phyloP scores from a whole-genome alignment of 92 coral and sea anemone genomes.

The Bergia sp. region DNA sequence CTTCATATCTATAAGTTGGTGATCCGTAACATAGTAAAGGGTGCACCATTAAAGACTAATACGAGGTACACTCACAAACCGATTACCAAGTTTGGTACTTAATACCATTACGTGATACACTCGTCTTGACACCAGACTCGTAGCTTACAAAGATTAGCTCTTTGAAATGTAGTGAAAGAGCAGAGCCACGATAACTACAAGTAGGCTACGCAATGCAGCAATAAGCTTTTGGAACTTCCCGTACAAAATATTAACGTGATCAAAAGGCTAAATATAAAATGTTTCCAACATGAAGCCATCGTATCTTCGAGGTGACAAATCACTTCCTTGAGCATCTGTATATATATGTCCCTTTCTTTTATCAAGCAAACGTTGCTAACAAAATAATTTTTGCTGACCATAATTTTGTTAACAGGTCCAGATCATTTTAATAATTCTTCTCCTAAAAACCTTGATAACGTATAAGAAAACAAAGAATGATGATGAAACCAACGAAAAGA shows the following conservation, averaged over 20 bases:
- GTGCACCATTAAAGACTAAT: too few species aligned
- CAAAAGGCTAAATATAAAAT: not conserved
- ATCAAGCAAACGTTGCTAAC: too few species aligned
- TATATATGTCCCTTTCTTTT: too few species aligned
- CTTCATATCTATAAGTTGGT: too few species aligned
- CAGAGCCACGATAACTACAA: not conserved
- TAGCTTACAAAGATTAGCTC: not conserved
- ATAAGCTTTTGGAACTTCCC: not conserved
- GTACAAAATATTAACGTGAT: not conserved
- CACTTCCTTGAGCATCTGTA: too few species aligned
- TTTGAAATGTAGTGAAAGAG: not conserved
- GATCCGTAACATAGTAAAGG: too few species aligned
- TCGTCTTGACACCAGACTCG: not conserved
- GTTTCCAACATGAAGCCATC: too few species aligned
- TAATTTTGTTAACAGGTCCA: slow-evolving; percentile 57
- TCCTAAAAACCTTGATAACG: slow-evolving; percentile 57
- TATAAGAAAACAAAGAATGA: slow-evolving; percentile 52
- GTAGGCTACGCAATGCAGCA: not conserved
- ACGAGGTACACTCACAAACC: too few species aligned
- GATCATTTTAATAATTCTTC: slow-evolving; percentile 54
- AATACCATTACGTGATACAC: too few species aligned
- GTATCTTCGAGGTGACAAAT: too few species aligned
- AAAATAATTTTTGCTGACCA: not conserved
- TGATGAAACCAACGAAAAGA: slow-evolving; percentile 57
- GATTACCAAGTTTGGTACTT: too few species aligned